Conservation (phyloP, 2,113 vertebrate genomes). For the Gambusia holbrooki region DNA sequence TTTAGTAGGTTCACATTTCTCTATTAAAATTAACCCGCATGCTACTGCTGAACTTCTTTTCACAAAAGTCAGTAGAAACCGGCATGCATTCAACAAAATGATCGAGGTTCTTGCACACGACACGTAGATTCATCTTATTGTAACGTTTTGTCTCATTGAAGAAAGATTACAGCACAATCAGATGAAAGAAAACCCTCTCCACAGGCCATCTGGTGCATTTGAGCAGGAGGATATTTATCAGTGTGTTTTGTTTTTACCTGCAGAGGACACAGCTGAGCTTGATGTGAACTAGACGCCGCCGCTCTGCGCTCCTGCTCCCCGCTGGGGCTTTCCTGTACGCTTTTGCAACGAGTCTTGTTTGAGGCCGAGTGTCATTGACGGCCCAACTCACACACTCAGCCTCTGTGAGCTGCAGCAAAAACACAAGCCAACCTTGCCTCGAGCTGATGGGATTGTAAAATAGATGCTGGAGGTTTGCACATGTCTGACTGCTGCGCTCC, state of each 20-base stretch:
- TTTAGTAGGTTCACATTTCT: background rate
- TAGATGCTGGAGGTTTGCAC: conserved; percentile 48
- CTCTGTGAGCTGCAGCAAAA: conserved; percentile 36
- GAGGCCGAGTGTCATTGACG: conserved; percentile 65
- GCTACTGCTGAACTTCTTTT: background rate
- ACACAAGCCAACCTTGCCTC: conserved; percentile 54
- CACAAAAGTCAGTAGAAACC: conserved; percentile 3
- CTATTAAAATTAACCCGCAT: background rate
- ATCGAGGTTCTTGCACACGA: conserved; percentile 28
- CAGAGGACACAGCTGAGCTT: conserved; percentile 40
- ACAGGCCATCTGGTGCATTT: conserved; percentile 28
- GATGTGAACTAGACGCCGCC: conserved; percentile 18
- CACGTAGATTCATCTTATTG: conserved; percentile 27
- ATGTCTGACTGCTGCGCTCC: conserved; percentile 13
- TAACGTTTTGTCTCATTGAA: conserved; percentile 41
- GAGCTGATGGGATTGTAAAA: conserved; percentile 63
- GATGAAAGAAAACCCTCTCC: conserved; percentile 53
- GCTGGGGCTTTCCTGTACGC: conserved; percentile 44
- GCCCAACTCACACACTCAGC: conserved; percentile 46
- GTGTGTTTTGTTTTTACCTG: conserved; percentile 26
- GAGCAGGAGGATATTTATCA: conserved; percentile 20
- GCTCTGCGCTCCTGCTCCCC: conserved; percentile 21
- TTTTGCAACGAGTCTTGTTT: conserved; percentile 45
- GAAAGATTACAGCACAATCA: conserved; percentile 46
- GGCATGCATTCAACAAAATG: conserved; percentile 4